A percentile compares a stretch with the other conserved stretches of the same genome.
phyloP scores from a whole-genome alignment of 2,888 invertebrate genomes.

The Lepidonotus clava region DNA sequence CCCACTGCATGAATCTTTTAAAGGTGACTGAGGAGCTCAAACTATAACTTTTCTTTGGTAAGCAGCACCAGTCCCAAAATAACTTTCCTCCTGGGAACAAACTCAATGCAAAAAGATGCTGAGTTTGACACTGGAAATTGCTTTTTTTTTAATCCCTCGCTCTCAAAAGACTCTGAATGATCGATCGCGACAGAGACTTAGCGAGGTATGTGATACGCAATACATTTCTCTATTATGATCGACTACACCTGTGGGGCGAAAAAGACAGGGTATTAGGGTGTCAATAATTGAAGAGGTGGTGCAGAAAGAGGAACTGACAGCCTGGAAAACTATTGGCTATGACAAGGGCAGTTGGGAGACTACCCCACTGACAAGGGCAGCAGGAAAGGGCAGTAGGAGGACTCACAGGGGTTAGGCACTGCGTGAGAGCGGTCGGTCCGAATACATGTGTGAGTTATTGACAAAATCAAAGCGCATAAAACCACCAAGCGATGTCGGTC shows the following conservation, averaged over 20 bases:
- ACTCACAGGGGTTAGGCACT: background rate
- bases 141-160: too few relatives aligned
- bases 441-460: conserved; percentile 10
- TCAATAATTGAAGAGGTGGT: too few relatives aligned
- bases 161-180: too few relatives aligned
- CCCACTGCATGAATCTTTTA: conserved; percentile 1
- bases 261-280: too few relatives aligned
- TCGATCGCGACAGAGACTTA: too few relatives aligned
- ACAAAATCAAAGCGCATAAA: background rate
- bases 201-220: too few relatives aligned
- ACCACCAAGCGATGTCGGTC: background rate
- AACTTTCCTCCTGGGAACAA: background rate
- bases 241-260: too few relatives aligned
- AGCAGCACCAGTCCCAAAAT: background rate
- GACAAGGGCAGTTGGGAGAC: too few relatives aligned
- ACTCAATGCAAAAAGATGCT: too few relatives aligned
- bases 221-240: too few relatives aligned
- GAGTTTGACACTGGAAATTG: too few relatives aligned
- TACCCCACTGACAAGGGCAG: background rate
- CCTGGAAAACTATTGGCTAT: background rate
- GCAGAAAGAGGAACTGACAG: background rate
- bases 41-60: background rate
- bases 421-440: background rate
- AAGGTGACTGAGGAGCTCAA: background rate
- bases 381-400: background rate